A percentile compares a stretch with the other conserved stretches of the same genome.
Evolutionary conservation across 2,113 vertebrate genomes (phyloP).

Genomic region (Numenius arquata): DNA sequence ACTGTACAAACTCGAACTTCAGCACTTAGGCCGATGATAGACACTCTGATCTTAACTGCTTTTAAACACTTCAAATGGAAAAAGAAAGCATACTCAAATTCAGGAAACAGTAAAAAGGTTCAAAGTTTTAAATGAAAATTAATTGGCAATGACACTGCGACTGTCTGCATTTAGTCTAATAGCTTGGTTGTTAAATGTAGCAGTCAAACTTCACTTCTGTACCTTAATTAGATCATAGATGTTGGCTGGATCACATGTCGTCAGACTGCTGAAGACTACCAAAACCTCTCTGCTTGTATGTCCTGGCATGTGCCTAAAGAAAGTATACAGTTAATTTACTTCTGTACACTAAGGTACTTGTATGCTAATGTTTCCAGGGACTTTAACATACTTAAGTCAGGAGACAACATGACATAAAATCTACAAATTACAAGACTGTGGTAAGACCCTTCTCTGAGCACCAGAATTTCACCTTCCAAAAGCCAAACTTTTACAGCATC

Average conservation of each 20-base stretch:
- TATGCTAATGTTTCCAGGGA: not conserved
- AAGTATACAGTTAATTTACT: not conserved
- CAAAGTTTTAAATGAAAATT: not conserved
- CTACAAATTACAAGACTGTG: not conserved
- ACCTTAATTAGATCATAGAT: conserved; percentile 97
- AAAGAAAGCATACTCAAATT: conserved; percentile 42
- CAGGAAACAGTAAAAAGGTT: not conserved
- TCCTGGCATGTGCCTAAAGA: conserved; percentile 92
- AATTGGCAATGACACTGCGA: not conserved
- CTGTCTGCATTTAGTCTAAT: not conserved
- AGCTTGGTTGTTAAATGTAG: not conserved
- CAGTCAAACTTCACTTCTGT: not conserved
- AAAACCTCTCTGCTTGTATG: conserved; percentile 95
- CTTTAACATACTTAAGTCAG: not conserved
- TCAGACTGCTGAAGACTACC: conserved; percentile 94
- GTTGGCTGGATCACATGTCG: conserved; percentile 95
- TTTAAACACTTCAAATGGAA: conserved; percentile 82
- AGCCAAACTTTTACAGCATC: not conserved
- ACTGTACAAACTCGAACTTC: conserved; percentile 95
- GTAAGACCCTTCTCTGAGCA: not conserved
- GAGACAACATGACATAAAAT: not conserved
- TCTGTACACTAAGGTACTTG: not conserved
- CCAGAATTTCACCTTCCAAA: not conserved
- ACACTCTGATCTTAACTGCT: conserved; percentile 91
- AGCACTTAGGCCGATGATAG: conserved; percentile 92